A percentile compares a stretch with the other conserved stretches of the same genome.
phyloP scores from a whole-genome alignment of 1,140 invertebrate species.

The Parapsyche elsis region DNA sequence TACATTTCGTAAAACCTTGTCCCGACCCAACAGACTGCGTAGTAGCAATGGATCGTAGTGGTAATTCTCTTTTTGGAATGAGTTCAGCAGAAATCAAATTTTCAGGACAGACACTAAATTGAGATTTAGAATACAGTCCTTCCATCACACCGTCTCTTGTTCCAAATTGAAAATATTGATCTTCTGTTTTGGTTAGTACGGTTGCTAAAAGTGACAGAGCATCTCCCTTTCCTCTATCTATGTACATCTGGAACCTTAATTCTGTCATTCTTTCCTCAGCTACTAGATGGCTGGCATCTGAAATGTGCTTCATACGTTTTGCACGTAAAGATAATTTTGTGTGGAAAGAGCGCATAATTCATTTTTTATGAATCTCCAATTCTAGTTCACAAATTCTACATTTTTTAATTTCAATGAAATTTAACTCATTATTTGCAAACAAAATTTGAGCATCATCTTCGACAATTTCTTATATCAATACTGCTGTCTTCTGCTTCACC shows the following conservation, averaged over 20 bases:
- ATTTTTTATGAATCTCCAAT: not conserved
- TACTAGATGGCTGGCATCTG: not conserved
- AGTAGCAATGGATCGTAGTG: not conserved
- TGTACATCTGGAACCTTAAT: not conserved
- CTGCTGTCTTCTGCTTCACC: not conserved
- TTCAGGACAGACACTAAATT: constrained; percentile 7
- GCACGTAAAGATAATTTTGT: not conserved
- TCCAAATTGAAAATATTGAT: not conserved
- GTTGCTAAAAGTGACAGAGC: not conserved
- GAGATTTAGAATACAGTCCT: not conserved
- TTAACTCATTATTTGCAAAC: not conserved
- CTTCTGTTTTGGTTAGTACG: not conserved
- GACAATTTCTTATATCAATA: constrained; percentile 5
- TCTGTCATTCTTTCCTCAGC: not conserved
- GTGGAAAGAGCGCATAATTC: not conserved
- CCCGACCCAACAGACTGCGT: not conserved
- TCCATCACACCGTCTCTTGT: not conserved
- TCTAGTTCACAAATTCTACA: not conserved
- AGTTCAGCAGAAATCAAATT: not conserved
- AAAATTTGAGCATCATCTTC: not conserved
- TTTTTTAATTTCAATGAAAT: too few relatives aligned
- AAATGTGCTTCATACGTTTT: not conserved
- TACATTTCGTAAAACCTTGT: not conserved
- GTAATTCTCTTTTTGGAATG: not conserved
- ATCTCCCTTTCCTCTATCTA: not conserved